Evolutionary conservation across 1,140 invertebrate species (phyloP).

Genomic region (Nebria ingens): DNA sequence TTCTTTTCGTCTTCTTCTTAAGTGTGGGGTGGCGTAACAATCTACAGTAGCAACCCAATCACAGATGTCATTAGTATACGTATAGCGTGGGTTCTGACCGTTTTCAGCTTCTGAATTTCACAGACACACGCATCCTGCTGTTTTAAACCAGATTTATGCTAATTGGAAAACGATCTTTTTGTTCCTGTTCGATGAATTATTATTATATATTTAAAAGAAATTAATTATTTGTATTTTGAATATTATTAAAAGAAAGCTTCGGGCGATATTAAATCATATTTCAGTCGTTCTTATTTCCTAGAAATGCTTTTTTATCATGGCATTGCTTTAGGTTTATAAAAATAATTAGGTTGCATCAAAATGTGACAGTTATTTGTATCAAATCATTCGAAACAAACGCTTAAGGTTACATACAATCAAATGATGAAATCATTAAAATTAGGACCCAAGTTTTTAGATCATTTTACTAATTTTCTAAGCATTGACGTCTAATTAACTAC

Average conservation of each 20-base stretch:
- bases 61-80: background rate
- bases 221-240: background rate
- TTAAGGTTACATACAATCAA: no score
- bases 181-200: background rate
- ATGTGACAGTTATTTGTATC: no score
- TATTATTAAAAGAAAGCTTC: background rate
- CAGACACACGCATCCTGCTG: background rate
- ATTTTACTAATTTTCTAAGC: no score
- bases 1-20: background rate
- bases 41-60: slow-evolving; percentile 2
- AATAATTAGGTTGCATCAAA: no score
- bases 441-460: no score
- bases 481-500: no score
- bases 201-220: slow-evolving; percentile 1
- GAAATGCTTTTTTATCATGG: no score
- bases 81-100: background rate
- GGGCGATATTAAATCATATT: background rate
- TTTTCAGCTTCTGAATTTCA: background rate
- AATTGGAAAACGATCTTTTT: background rate
- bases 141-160: background rate
- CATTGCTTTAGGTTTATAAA: no score
- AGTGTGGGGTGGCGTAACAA: background rate
- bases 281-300: background rate
- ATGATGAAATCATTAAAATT: no score
- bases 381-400: no score